Percentiles rank a stretch among this genome's conserved stretches.
phyloP scores from a whole-genome alignment of 2,113 vertebrate species.

The Sciurus niger region DNA sequence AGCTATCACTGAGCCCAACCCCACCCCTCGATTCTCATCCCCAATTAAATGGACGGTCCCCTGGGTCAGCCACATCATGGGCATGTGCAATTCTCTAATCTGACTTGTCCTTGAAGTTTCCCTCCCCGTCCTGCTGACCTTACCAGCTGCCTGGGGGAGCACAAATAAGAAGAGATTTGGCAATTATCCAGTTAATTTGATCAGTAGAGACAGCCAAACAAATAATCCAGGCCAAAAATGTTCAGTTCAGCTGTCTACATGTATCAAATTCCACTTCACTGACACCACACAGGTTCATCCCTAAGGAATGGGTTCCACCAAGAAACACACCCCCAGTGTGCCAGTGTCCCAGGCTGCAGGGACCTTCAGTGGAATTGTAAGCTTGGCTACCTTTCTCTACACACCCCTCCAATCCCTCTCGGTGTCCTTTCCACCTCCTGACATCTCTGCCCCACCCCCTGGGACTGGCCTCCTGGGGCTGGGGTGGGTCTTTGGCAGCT shows the following conservation, averaged over 20 bases:
- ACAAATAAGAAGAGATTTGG: constrained; percentile 64
- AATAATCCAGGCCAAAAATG: constrained; percentile 39
- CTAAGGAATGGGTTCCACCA: not conserved
- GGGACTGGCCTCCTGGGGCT: not conserved
- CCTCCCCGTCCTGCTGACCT: not conserved
- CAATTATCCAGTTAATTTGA: constrained; percentile 66
- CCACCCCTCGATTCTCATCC: not conserved
- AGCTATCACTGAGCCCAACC: not conserved
- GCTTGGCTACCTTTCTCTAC: not conserved
- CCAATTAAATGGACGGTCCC: not conserved
- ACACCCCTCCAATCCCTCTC: too few relatives aligned
- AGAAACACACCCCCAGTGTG: not conserved
- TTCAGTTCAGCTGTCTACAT: constrained; percentile 56
- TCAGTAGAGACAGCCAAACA: constrained; percentile 71
- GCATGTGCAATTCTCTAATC: constrained; percentile 31
- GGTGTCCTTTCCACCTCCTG: not conserved
- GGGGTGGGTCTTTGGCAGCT: not conserved
- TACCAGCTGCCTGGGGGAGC: constrained; percentile 61
- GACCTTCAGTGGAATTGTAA: not conserved
- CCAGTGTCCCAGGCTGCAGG: not conserved
- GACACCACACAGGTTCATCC: not conserved
- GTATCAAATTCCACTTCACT: constrained; percentile 57
- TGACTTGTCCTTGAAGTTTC: constrained; percentile 8
- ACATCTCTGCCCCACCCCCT: not conserved
- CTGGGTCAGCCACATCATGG: not conserved